Evolutionary conservation across 2,797 vertebrate genomes (phyloP), one percentile per base, ranked within the genome.

Genomic region (Alauda arvensis): DNA sequence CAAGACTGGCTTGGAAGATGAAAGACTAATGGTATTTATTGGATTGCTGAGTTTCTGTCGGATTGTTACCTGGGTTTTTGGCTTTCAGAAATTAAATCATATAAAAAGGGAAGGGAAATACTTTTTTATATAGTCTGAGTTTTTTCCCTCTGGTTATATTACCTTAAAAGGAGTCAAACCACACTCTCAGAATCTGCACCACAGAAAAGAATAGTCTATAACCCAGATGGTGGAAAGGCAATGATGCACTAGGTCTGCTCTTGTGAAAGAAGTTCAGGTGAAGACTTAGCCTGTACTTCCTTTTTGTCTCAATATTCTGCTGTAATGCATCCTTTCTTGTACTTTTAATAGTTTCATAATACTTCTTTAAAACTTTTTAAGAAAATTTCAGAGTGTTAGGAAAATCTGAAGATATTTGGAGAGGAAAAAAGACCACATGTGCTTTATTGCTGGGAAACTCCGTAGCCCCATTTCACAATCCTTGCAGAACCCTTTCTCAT

Each of bases 51-150:
- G 51, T 77, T 82, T 84, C 89, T 90, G 69, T 85, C 63, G 86
- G 61, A 88, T 89, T 90, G 65, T 78, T 89, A 88, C 72, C 89
- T 28, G 24, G 24, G 18, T 68, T 70, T 95, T 77, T 92, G 37
- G 93, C 81, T 68, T 90, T 94, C 86, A 87, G 83, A 93, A 90
- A 89, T 87, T 61, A 79, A 89, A 86, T 81, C 74, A 76, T 89
- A 94, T 87, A 77, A 75, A 67, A 83, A 92, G 68, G 92, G 31
- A 87, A 91, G 79, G 82, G 31, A 93, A 89, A 81, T 57, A 42
- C 37, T 60, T 18, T 37, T 87, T 60, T 48, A 74, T 69, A 89
- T 28, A 12, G 43, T 83, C 26, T 76, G 39, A 52, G 55, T 56
- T 59, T 39, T 70, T 33, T 4, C 4, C 21, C 20, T 68, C 10